These are phyloP conservation scores for Lumbricus terrestris DNA, from an alignment of 2,888 invertebrate genomes.

Conservation along the genomic window DNA sequence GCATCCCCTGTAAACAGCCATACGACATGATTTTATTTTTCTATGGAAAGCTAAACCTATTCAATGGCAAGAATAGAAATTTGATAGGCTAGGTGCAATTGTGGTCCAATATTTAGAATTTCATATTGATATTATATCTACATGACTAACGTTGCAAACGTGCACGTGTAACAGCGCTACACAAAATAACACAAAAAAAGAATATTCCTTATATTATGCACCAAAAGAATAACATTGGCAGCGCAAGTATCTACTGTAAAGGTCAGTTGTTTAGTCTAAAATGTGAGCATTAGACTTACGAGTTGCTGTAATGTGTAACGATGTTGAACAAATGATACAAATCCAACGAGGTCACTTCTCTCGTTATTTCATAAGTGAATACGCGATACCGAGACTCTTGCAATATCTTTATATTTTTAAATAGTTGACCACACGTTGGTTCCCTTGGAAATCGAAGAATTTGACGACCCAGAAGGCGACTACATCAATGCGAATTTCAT, in stretches of 20 bases:
- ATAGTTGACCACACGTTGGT: constrained; percentile 12
- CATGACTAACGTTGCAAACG: too few species aligned
- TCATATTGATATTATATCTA: too few species aligned
- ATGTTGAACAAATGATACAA: background rate
- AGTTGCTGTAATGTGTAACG: background rate
- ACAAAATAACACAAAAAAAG: too few species aligned
- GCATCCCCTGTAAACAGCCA: too few species aligned
- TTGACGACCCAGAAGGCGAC: background rate
- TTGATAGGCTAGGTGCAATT: too few species aligned
- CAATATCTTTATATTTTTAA: background rate
- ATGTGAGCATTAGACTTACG: background rate
- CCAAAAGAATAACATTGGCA: background rate
- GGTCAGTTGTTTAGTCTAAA: background rate
- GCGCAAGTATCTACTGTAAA: background rate
- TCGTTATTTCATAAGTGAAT: background rate
- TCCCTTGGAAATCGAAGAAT: constrained; percentile 10
- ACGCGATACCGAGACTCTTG: background rate
- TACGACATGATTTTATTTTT: too few species aligned
- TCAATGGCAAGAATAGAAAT: too few species aligned
- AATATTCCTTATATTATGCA: background rate
- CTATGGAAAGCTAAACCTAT: too few species aligned
- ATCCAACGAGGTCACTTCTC: background rate
- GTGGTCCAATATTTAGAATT: too few species aligned
- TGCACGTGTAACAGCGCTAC: too few species aligned
- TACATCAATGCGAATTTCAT: constrained; percentile 18